phyloP scores from a whole-genome alignment of 2,113 vertebrate genomes.

The Indicator maculatus region DNA sequence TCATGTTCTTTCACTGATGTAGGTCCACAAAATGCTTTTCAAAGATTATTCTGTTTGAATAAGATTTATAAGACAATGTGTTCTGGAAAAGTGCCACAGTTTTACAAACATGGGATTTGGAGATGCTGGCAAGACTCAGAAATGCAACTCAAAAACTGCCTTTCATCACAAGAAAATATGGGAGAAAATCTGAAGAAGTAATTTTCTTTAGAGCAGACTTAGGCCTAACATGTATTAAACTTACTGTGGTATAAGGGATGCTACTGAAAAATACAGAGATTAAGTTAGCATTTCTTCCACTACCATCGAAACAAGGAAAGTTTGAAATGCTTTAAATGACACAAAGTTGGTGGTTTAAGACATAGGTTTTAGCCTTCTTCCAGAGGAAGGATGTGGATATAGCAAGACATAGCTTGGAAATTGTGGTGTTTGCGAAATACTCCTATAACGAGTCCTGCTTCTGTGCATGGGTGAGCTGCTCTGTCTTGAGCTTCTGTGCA shows the following conservation, averaged over 20 bases:
- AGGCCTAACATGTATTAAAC: not conserved
- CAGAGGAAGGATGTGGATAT: not conserved
- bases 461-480: not conserved
- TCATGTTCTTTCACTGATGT: constrained; percentile 30
- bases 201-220: not conserved
- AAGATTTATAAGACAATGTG: constrained; percentile 43
- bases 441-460: not conserved
- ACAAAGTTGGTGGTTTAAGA: not conserved
- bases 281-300: constrained; percentile 9
- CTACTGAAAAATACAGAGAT: not conserved
- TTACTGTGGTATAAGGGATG: not conserved
- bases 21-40: constrained; percentile 36
- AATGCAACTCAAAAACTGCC: constrained; percentile 16
- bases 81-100: constrained; percentile 39
- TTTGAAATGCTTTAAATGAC: not conserved
- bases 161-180: not conserved
- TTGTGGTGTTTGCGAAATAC: not conserved
- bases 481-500: not conserved
- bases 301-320: not conserved
- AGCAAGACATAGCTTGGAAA: not conserved
- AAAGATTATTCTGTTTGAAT: constrained; percentile 31
- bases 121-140: not conserved
- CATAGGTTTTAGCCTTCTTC: not conserved
- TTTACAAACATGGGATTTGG: not conserved
- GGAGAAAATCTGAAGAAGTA: not conserved